Base-by-base conservation (phyloP, 2,888 invertebrate species). In the Rotaria macrura region DNA sequence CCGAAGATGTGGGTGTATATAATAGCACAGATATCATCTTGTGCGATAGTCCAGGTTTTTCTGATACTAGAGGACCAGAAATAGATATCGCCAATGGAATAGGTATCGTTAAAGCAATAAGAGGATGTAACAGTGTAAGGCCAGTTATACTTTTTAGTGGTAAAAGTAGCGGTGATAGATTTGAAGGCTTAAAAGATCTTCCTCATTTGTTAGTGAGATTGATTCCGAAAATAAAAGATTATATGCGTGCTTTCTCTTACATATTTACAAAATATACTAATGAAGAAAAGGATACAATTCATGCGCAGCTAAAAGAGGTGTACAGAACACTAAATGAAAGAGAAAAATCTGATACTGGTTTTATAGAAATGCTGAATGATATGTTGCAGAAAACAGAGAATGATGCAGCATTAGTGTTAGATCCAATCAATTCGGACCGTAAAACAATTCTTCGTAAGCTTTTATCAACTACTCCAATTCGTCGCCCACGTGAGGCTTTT, bases 41-140 rank as follows among this genome's bases (percentile, higher is more conserved):
- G 9, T 85, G 85, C 25, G 85, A 85, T 74, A 85, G 43, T 29
- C 85, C 85, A 17, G 85, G 85, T 29, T 85, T 85, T 34, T 20
- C 34, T 7, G 85, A 85, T 74, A 85, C 85, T 47, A 34, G 9
- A n/a, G 85, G 85, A 29, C n/a, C 57, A 29, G 85, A 85, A 74
- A 23, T 74, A 12, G 85, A 85, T 43, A 72, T 85, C 9, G 14
- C 85, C 65, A 85, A 85, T 34, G 57, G 84, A 7, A 84, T 84
- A 14, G 55, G 29, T 47, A 10, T 84, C 20, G 38, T 29, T 52
- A 84, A 52, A 55, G 40, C 55, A 38, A n/a, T 84, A 52, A 38
- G 55, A 55, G 29, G 17, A 40, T 55, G 84, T 29, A 54, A 23
- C 14, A 65, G 6, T 38, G 65, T 84, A 40, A 84, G 47, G 17